Evolutionary conservation across 2,888 invertebrate species (phyloP).

Genomic region (Watsonalla binaria): DNA sequence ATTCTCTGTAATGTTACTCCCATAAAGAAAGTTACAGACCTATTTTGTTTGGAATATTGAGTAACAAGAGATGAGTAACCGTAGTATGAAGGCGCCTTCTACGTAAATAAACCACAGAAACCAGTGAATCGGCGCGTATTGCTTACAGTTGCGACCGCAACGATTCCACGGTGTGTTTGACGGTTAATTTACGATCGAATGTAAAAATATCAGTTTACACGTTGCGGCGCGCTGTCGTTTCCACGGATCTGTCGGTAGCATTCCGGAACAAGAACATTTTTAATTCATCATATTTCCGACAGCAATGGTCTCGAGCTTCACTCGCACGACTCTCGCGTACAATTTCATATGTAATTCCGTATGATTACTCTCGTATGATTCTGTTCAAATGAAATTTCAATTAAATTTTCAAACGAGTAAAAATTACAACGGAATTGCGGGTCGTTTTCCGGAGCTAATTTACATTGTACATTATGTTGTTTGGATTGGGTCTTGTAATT

Average conservation of each 20-base stretch:
- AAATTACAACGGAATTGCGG: neutral
- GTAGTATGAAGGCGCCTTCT: neutral
- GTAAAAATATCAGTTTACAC: conserved; percentile 34
- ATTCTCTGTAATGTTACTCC: neutral
- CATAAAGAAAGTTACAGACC: neutral
- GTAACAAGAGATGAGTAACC: neutral
- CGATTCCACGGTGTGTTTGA: conserved; percentile 22
- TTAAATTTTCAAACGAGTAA: neutral
- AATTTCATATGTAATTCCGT: conserved; percentile 1
- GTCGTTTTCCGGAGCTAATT: neutral
- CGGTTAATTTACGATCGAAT: conserved; percentile 40
- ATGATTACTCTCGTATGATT: neutral
- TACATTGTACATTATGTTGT: neutral
- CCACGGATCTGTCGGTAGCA: conserved; percentile 9
- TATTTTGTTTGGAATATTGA: neutral
- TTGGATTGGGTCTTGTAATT: too few relatives aligned
- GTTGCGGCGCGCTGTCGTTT: conserved; percentile 4
- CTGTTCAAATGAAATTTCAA: neutral
- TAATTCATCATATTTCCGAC: conserved; percentile 5
- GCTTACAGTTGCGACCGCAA: conserved; percentile 13
- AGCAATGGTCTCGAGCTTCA: neutral
- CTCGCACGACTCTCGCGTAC: neutral
- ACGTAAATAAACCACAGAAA: conserved; percentile 2
- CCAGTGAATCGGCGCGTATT: conserved; percentile 1
- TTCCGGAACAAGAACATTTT: conserved; percentile 7